Evolutionary conservation across 2,797 vertebrate genomes (phyloP).

Genomic region (Staurois parvus): DNA sequence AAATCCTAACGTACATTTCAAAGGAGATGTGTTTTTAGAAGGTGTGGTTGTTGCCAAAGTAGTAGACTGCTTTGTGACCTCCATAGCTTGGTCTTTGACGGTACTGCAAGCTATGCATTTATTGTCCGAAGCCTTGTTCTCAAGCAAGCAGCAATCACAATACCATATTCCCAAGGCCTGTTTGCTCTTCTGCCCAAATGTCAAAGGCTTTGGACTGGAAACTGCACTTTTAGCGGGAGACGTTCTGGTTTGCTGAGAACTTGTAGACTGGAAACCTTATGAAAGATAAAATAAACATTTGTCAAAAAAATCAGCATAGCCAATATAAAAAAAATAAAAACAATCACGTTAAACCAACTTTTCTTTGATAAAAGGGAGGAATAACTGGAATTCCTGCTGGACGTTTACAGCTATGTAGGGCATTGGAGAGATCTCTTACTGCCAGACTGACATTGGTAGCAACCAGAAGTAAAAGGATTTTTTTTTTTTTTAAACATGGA

Average conservation of each 20-base stretch:
- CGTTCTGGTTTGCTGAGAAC: conserved; percentile 57
- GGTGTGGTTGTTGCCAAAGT: conserved; percentile 66
- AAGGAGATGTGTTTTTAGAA: conserved; percentile 71
- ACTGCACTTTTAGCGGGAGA: conserved; percentile 66
- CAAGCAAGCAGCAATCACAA: conserved; percentile 79
- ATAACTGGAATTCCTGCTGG: no score
- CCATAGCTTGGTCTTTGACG: conserved; percentile 73
- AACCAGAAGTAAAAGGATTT: no score
- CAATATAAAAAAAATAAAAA: no score
- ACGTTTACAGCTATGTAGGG: no score
- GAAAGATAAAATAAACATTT: background rate
- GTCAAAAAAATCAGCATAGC: no score
- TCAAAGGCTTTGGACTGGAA: conserved; percentile 72
- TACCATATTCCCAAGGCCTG: conserved; percentile 80
- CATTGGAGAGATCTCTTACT: no score
- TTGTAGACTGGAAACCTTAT: conserved; percentile 71
- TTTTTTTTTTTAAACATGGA: no score
- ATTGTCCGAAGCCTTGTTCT: conserved; percentile 82
- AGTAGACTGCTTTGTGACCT: conserved; percentile 64
- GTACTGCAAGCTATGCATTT: conserved; percentile 84
- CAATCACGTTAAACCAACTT: no score
- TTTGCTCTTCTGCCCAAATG: conserved; percentile 79
- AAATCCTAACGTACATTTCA: conserved; percentile 69
- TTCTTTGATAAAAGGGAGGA: no score
- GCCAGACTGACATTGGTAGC: no score